A percentile compares a stretch with the other conserved stretches of the same genome.
phyloP scores from a whole-genome alignment of 1,140 invertebrate genomes.

The Gonatopus flavifemur region DNA sequence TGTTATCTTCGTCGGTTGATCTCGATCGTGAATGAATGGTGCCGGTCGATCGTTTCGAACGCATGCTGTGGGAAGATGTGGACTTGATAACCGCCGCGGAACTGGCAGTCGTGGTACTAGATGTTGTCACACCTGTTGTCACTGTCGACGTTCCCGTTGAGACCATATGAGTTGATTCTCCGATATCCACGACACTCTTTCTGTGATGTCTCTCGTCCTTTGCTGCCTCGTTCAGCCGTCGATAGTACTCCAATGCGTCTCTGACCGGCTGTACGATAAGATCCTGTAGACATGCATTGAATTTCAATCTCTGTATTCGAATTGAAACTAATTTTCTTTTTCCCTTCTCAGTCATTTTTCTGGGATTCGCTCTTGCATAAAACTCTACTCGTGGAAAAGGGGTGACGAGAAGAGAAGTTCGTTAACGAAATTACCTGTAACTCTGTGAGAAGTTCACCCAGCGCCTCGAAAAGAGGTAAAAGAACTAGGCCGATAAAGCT shows the following conservation, averaged over 20 bases:
- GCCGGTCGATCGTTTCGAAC: constrained; percentile 50
- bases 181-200: constrained; percentile 62
- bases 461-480: constrained; percentile 76
- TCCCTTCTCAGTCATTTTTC: constrained; percentile 10
- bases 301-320: no score
- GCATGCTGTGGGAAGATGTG: constrained; percentile 59
- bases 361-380: background rate
- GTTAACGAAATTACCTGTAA: constrained; percentile 60
- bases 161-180: constrained; percentile 37
- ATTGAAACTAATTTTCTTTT: constrained; percentile 26
- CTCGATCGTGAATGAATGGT: constrained; percentile 47
- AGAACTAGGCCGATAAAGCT: constrained; percentile 84
- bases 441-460: constrained; percentile 72
- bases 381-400: no score
- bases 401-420: background rate
- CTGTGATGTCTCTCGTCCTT: constrained; percentile 65
- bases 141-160: background rate
- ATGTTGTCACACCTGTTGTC: constrained; percentile 14
- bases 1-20: constrained; percentile 59
- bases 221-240: constrained; percentile 66
- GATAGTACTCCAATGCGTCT: constrained; percentile 64
- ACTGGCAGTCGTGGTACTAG: constrained; percentile 18
- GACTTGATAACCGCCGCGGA: constrained; percentile 55
- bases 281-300: no score
- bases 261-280: constrained; percentile 65